Evolutionary conservation across 2,113 vertebrate species (phyloP).

Genomic region (Epinephelus lanceolatus): DNA sequence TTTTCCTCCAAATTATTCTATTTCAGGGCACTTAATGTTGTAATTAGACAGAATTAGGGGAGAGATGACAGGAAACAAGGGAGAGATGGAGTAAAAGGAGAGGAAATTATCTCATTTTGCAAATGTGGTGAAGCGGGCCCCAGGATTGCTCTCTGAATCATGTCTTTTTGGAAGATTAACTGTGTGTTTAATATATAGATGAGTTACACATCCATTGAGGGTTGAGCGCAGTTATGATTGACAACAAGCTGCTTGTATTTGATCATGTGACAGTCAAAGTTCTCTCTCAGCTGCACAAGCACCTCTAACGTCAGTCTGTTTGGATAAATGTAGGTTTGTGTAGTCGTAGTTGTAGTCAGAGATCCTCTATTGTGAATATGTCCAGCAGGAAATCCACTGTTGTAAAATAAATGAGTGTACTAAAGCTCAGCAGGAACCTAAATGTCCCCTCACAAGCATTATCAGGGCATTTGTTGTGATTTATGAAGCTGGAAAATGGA

Average conservation of each 20-base stretch:
- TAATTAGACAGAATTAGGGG: too few species aligned
- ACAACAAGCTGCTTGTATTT: neutral
- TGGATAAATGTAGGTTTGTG: neutral
- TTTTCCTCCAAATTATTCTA: too few species aligned
- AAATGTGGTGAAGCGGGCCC: too few species aligned
- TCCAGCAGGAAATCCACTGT: conserved; percentile 12
- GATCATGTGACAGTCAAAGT: conserved; percentile 19
- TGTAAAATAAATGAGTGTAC: neutral
- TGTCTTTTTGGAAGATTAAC: neutral
- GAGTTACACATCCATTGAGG: neutral
- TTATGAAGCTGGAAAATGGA: conserved; percentile 32
- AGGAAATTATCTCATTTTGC: neutral
- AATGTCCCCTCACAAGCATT: neutral
- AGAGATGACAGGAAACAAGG: neutral
- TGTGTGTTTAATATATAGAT: neutral
- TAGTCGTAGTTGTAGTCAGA: neutral
- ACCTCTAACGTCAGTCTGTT: neutral
- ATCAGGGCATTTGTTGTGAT: conserved; percentile 1
- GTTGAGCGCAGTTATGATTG: neutral
- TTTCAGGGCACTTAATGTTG: neutral
- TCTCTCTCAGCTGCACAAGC: neutral
- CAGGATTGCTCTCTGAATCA: neutral
- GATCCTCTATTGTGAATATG: neutral
- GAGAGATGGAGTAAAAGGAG: neutral
- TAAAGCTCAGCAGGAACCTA: neutral